Base-by-base conservation (phyloP, 2,797 vertebrate genomes). In the Enteromius afrohamiltoni region DNA sequence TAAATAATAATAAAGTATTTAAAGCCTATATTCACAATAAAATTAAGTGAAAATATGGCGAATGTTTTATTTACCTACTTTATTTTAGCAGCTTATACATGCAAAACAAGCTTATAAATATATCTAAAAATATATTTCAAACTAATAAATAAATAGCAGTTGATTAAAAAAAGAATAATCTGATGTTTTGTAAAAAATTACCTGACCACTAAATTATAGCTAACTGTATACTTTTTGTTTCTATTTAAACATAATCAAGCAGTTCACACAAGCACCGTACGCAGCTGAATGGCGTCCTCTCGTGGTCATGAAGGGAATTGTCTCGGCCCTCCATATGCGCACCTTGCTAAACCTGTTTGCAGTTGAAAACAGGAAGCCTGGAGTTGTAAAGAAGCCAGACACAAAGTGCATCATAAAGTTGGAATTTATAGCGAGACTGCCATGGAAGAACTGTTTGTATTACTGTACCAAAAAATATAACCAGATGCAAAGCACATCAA, bases 401-500 rank as follows among this genome's bases (percentile, higher is more conserved):
- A 4, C 31, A 23, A 55, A 37, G 21, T 23, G 31, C 11, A 47
- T 64, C 5, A 77, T 64, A 64, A 77, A n/a, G 16, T 19, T 47
- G 76, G 76, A 77, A 73, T 82, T 65, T 64, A 62, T 40, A 51
- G 45, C 80, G 37, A 34, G 26, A 16, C 2, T 71, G 34, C 17
- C 31, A 55, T 73, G 37, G 4, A 26, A 26, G 47, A 45, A 60
- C 19, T 14, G 14, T 53, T 10, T 51, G 42, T 6, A 23, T 37
- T 49, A 64, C 29, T 73, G 26, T n/a, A 0, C 40, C 45, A 21
- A 47, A 47, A 37, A 13, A 45, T 51, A 42, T 21, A 9, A 77
- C 40, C 79, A 81, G 69, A 62, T 82, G 55, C 29, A 74, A 37
- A 75, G 21, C 21, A 67, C 70, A 67, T 75, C 21, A 53, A 21